These are phyloP conservation scores for Suncus etruscus DNA, from an alignment of 2,113 vertebrate genomes.

Conservation along the genomic window DNA sequence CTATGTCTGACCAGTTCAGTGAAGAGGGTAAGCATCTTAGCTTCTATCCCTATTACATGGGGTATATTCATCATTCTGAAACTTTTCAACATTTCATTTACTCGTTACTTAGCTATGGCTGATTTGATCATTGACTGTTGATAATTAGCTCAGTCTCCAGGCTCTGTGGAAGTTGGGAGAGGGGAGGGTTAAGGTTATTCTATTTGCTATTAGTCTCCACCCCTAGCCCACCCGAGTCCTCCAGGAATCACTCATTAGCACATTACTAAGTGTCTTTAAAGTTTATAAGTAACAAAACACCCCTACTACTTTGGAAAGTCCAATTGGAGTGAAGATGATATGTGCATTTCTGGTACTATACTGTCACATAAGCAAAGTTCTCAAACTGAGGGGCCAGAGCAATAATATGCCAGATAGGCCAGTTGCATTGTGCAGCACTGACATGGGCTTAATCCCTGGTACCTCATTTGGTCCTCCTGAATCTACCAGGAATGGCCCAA, in stretches of 20 bases:
- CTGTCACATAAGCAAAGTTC: neutral
- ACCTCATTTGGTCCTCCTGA: too few species aligned
- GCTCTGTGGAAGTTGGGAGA: neutral
- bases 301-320: neutral
- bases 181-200: neutral
- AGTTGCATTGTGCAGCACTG: too few species aligned
- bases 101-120: neutral
- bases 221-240: neutral
- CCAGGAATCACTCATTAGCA: neutral
- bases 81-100: neutral
- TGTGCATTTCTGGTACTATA: neutral
- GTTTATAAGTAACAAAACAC: neutral
- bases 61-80: neutral
- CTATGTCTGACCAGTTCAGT: too few species aligned
- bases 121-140: neutral
- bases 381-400: neutral
- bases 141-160: neutral
- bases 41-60: neutral
- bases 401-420: too few species aligned
- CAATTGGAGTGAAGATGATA: neutral
- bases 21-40: neutral
- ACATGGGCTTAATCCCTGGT: too few species aligned
- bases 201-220: neutral
- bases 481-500: too few species aligned
- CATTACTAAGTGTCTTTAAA: neutral